These are phyloP conservation scores for Himalopsyche kuldschensis DNA, from an alignment of 2,888 invertebrate species.

Conservation along the genomic window DNA sequence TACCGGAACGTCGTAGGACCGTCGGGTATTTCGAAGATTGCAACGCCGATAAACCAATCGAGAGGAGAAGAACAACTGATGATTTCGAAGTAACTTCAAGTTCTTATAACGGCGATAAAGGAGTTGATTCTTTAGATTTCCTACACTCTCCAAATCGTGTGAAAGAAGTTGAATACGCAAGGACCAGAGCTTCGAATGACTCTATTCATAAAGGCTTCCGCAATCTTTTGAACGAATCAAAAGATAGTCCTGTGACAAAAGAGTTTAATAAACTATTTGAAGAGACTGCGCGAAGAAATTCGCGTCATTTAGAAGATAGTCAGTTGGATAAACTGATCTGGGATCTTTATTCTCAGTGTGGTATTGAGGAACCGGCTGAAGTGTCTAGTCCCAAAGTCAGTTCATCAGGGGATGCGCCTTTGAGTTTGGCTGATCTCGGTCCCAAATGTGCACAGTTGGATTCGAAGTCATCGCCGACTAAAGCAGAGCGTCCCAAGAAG, in stretches of 20 bases:
- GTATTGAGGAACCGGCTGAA: background rate
- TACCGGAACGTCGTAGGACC: background rate
- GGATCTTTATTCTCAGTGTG: background rate
- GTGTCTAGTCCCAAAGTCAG: background rate
- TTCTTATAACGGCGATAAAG: background rate
- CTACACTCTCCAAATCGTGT: background rate
- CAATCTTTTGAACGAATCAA: constrained; percentile 7
- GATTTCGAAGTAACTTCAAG: background rate
- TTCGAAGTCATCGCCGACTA: background rate
- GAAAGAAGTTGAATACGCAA: background rate
- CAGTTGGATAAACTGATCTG: background rate
- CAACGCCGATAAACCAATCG: background rate
- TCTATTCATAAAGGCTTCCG: background rate
- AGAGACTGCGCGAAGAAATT: constrained; percentile 9
- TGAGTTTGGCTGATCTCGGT: constrained; percentile 6
- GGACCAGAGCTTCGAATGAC: background rate
- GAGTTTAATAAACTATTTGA: constrained; percentile 33
- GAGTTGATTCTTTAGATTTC: background rate
- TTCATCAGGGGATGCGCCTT: background rate
- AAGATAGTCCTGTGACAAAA: constrained; percentile 27
- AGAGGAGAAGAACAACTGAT: background rate
- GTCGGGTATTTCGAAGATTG: background rate
- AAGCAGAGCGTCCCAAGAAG: constrained; percentile 25
- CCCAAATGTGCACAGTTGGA: background rate
- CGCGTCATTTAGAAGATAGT: background rate